These are phyloP conservation scores for Marasmarcha lunaedactyla DNA, from an alignment of 2,888 invertebrate genomes.

Conservation along the genomic window DNA sequence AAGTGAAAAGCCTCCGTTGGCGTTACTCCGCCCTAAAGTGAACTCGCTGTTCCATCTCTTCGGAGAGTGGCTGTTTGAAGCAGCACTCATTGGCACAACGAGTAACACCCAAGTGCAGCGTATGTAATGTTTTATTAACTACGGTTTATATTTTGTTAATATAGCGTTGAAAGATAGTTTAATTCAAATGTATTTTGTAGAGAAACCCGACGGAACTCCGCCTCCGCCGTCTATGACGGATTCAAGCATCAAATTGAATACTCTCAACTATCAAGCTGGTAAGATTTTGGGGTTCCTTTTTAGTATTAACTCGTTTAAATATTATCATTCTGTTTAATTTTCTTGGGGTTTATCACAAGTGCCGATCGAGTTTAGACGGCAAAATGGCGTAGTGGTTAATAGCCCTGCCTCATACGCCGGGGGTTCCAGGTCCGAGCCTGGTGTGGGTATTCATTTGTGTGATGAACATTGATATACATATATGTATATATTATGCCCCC, in stretches of 20 bases:
- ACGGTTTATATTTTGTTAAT: not conserved
- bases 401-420: too few species aligned
- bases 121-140: slow-evolving; percentile 23
- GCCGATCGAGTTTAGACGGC: too few species aligned
- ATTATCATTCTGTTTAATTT: too few species aligned
- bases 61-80: slow-evolving; percentile 97
- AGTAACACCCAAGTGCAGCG: slow-evolving; percentile 28
- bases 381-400: too few species aligned
- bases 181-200: slow-evolving; percentile 24
- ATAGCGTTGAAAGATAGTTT: too few species aligned
- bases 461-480: too few species aligned
- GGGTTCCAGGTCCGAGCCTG: too few species aligned
- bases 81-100: slow-evolving; percentile 87
- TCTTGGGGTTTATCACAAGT: too few species aligned
- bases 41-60: slow-evolving; percentile 96
- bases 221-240: slow-evolving; percentile 75
- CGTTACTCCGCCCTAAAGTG: slow-evolving; percentile 87
- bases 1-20: slow-evolving; percentile 73
- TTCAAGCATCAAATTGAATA: slow-evolving; percentile 76
- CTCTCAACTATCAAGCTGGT: slow-evolving; percentile 83
- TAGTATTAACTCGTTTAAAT: too few species aligned
- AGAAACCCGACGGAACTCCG: slow-evolving; percentile 52
- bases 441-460: too few species aligned
- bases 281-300: too few species aligned
- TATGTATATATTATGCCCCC: too few species aligned